Base-by-base conservation (phyloP, 1,140 invertebrate genomes). In the Pectinophora gossypiella region DNA sequence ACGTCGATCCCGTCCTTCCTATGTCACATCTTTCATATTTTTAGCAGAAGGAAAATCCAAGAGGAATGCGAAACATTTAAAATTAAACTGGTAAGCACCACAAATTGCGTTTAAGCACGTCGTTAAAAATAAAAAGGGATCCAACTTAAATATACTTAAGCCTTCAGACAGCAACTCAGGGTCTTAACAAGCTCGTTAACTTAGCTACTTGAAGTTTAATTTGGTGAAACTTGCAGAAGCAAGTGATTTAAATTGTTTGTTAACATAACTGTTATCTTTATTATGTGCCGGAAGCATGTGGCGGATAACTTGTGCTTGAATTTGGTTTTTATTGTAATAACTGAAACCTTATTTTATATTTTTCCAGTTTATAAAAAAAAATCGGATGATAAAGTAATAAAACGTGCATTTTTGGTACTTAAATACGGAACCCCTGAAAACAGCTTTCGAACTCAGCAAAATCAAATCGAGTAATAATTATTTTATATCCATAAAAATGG, bases 71-170 rank as follows among this genome's bases (percentile, higher is more conserved):
- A 22, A 40, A 20, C 19, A 42, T 23, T 48, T 18, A 19, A n/a
- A 23, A 12, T 5, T 46, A 16, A 40, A 3, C 27, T 9, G 27
- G n/a, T n/a, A 40, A 40, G 36, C 36, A 40, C 36, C 36, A 15
- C 36, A 40, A 40, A 40, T 40, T 40, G 13, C 36, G 36, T 15
- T 18, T 18, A 40, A 18, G 36, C 36, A 40, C 16, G 36, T 15
- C 36, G 16, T 40, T 40, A 40, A 40, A 40, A 40, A 40, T 40
- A 40, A 40, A 40, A 40, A 32, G 27, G 27, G 27, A 32, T 32
- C 9, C 27, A 32, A 12, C 27, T 32, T 32, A 32, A 32, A 9
- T 32, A n/a, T n/a, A 32, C 27, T 40, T 40, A 40, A 40, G 36
- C 36, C 36, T 40, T 40, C 36, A 40, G n/a, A 32, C 9, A 9